A percentile compares a stretch with the other conserved stretches of the same genome.
These are phyloP conservation scores for Myrmecobius fasciatus DNA, from an alignment of 2,113 vertebrate species.

Conservation along the genomic window DNA sequence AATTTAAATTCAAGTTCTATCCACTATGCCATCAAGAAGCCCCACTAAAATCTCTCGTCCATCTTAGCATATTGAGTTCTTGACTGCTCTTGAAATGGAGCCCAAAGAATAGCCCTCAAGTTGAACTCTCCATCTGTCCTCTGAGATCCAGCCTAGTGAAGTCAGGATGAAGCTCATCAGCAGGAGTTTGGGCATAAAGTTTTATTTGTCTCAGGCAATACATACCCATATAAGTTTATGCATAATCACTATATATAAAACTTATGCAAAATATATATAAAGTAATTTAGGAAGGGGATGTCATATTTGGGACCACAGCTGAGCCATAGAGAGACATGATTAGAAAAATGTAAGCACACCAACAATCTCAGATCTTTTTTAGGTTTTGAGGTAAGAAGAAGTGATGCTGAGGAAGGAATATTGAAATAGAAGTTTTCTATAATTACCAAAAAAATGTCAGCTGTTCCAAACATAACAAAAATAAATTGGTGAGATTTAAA, in stretches of 20 bases:
- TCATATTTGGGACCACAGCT: conserved; percentile 4
- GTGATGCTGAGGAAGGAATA: background rate
- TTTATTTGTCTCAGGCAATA: background rate
- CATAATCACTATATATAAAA: background rate
- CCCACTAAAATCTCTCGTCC: background rate
- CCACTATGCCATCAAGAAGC: background rate
- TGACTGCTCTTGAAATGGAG: background rate
- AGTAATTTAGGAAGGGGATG: background rate
- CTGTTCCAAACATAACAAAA: background rate
- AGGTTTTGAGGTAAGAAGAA: background rate
- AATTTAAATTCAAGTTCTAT: background rate
- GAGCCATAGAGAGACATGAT: background rate
- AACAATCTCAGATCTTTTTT: background rate
- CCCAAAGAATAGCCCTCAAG: background rate
- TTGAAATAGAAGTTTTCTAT: background rate
- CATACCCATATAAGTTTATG: background rate
- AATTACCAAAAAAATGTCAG: background rate
- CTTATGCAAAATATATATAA: background rate
- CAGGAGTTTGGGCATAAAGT: background rate
- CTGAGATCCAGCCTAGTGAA: background rate
- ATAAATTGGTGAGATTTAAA: conserved; percentile 4
- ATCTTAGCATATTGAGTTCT: background rate
- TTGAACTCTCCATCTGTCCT: background rate
- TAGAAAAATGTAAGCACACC: background rate
- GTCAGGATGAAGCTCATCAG: background rate